These are phyloP conservation scores for Empidonax alnorum DNA, from an alignment of 2,113 vertebrate species.

Conservation along the genomic window DNA sequence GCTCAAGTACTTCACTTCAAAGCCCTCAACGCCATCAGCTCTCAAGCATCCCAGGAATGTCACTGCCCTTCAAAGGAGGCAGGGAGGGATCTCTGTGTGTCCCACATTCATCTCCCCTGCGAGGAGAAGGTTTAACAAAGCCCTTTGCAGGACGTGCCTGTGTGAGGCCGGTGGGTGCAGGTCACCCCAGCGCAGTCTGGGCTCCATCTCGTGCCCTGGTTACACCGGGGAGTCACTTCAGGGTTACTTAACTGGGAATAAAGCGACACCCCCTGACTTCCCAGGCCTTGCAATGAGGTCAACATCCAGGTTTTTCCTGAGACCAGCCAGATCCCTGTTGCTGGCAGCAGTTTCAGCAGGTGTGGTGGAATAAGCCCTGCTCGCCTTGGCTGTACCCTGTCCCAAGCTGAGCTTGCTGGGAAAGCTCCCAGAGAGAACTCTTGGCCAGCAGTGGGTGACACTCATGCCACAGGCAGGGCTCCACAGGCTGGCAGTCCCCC, in stretches of 20 bases:
- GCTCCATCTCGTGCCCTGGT: accelerated
- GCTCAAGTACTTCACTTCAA: slow-evolving; percentile 67
- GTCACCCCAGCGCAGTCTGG: not conserved
- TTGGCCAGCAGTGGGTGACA: accelerated
- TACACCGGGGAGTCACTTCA: not conserved
- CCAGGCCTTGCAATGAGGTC: not conserved
- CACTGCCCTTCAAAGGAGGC: slow-evolving; percentile 23
- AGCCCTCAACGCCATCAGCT: slow-evolving; percentile 30
- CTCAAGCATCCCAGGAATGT: slow-evolving; percentile 45
- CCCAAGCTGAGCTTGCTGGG: not conserved
- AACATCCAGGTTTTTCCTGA: accelerated
- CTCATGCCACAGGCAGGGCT: accelerated
- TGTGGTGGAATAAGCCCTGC: not conserved
- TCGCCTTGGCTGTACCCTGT: not conserved
- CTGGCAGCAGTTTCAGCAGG: not conserved
- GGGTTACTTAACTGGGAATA: not conserved
- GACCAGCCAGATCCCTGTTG: not conserved
- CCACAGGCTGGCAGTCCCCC: not conserved
- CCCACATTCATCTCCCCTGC: not conserved
- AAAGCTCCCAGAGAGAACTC: accelerated
- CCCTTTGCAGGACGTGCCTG: not conserved
- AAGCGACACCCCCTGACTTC: accelerated
- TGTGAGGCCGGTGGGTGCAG: not conserved
- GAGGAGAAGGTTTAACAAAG: slow-evolving; percentile 4
- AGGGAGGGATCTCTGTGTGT: not conserved